phyloP scores from a whole-genome alignment of 1,140 invertebrate species.

The Spodoptera frugiperda region DNA sequence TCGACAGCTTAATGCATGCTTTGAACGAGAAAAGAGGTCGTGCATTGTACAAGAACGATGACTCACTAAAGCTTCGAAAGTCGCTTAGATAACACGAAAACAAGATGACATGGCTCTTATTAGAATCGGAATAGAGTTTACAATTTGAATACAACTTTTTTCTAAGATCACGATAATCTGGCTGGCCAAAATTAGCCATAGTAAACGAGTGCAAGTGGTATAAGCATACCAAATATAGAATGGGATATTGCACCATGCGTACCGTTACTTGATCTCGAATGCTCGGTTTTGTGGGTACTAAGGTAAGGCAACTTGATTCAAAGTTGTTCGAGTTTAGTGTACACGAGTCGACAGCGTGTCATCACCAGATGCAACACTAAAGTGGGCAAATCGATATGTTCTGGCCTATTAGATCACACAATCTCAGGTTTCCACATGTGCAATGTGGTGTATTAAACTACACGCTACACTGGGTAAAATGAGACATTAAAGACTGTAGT shows the following conservation, averaged over 20 bases:
- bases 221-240: constrained; percentile 37
- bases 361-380: constrained; percentile 12
- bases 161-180: constrained; percentile 6
- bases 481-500: too few species aligned
- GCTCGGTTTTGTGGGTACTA: constrained; percentile 7
- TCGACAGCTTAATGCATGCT: constrained; percentile 16
- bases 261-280: constrained; percentile 38
- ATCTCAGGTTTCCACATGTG: constrained; percentile 3
- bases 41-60: constrained; percentile 17
- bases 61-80: constrained; percentile 17
- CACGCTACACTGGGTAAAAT: too few species aligned
- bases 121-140: background rate
- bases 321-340: constrained; percentile 6
- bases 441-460: background rate
- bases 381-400: constrained; percentile 12
- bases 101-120: constrained; percentile 4
- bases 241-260: constrained; percentile 44
- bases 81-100: constrained; percentile 11
- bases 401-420: constrained; percentile 14
- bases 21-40: constrained; percentile 15
- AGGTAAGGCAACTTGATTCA: constrained; percentile 10
- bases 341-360: constrained; percentile 8
- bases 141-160: constrained; percentile 3
- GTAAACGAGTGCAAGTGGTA: constrained; percentile 27
- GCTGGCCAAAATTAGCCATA: constrained; percentile 19